Base-by-base conservation (phyloP, 2,888 invertebrate species). In the Cistogaster globosa region DNA sequence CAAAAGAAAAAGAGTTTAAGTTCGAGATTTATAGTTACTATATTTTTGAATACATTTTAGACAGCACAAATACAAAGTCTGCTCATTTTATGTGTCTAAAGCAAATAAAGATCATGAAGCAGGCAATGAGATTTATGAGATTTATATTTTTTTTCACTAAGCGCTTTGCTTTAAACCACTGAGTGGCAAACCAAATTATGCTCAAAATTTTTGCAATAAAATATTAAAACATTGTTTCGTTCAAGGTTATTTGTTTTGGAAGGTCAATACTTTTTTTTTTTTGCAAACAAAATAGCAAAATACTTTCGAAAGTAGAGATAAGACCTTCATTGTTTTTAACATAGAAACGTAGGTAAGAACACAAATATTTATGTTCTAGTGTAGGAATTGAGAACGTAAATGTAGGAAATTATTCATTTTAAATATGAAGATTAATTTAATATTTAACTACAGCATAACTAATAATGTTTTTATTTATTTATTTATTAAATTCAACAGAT, bases 251-350 rank as follows among this genome's bases (percentile, higher is more conserved):
- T 26, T 48, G 32, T 71, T 63, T 20, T 26, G 53, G 53, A 42
- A 12, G 71, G 71, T 79, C 79, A 72, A 72, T 79, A 79, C 79
- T 79, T 79, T 72, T 38, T 57, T 45, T 79, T 79, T 72, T 38
- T 58, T 32, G 3, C 2, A n/a, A 45, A 57, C 20, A 42, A 68
- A 69, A 38, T 2, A 67, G 11, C 16, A 68, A 45, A 42, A 42
- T 7, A 42, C 42, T 11, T 51, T 51, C 22, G 2, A 32, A 62
- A 55, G 1, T 20, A 55, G 48, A 22, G 72, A 65, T 72, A 72
- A 72, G 79, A 60, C 12, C 1, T n/a, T 51, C 14, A 16, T 63
- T 26, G 9, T 20, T 51, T 16, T 6, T 20, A 0, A 72, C 71
- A 79, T 72, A 65, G 79, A 65, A 65, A 72, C 79, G 72, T 79